Conservation (phyloP, 1,140 invertebrate genomes). For the Euura saliciscinereae region DNA sequence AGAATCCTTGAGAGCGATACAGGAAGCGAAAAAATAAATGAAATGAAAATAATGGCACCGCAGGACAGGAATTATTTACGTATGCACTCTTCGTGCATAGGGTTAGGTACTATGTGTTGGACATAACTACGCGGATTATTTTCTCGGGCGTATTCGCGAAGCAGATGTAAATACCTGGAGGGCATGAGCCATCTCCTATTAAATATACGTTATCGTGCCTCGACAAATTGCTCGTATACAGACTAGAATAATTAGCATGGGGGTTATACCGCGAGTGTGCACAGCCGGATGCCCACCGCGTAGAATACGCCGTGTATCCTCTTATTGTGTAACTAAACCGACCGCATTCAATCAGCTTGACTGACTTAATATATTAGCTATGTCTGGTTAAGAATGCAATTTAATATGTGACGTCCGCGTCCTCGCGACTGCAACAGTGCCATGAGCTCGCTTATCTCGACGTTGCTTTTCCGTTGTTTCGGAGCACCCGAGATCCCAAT, state of each 20-base stretch:
- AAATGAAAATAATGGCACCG: no score
- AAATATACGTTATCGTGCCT: conserved; percentile 3
- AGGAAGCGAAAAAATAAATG: no score
- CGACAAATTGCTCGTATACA: neutral
- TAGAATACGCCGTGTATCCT: neutral
- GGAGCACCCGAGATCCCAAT: neutral
- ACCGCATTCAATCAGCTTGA: neutral
- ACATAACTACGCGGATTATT: neutral
- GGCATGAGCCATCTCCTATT: conserved; percentile 1
- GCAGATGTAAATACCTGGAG: neutral
- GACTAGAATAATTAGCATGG: conserved; percentile 5
- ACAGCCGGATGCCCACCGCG: neutral
- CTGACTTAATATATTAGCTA: conserved; percentile 2
- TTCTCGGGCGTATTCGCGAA: conserved; percentile 1
- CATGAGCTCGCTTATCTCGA: neutral
- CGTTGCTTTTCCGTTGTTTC: neutral
- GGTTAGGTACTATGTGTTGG: no score
- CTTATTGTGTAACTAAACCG: neutral
- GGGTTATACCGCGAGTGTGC: neutral
- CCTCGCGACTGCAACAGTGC: neutral
- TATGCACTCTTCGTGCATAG: no score
- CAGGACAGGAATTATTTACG: no score
- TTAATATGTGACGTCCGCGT: neutral
- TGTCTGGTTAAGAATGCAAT: neutral
- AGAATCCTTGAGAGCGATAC: no score